Base-by-base conservation (phyloP, 2,888 invertebrate genomes). In the Augiades crinisus region DNA sequence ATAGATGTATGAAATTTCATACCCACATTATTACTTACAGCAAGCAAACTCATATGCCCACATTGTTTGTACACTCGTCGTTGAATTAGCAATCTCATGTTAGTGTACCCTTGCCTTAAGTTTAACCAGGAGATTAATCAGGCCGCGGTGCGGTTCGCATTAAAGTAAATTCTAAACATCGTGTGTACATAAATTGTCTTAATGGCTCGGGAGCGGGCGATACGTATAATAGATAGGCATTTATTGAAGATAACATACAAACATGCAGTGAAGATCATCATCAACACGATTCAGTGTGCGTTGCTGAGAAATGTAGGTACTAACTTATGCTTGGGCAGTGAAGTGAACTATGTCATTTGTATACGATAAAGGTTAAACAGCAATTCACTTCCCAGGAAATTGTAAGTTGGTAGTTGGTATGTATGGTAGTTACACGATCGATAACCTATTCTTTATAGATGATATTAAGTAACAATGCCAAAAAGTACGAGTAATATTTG, bases 101-200 rank as follows among this genome's bases (percentile, higher is more conserved):
- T 33, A 41, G 31, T 47, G 19, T 10, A 17, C 19, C 33, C 38
- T 14, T 40, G 8, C 37, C 38, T 40, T 13, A 21, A 38, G 31
- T 14, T 17, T 27, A 16, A 47, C 38, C 31, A 13, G 55, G 58
- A 78, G 77, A 85, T 85, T 84, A 85, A 85, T 86, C 78, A 75
- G 75, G 62, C 63, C 62, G 72, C 71, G 72, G 71, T 65, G 70
- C 62, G 72, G 75, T 74, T 72, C 74, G 72, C 81, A 80, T 78
- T 82, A 80, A 79, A 81, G 81, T 80, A 80, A 81, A 81, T 81
- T 81, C 77, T 76, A 77, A 79, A 79, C 80, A 80, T 78, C 83
- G 76, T 73, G 80, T 75, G 74, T 75, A 75, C 77, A 83, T 80
- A 83, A 81, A 83, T 83, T 74, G 76, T 73, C 69, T 74, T 79